Base-by-base conservation (phyloP, 2,113 vertebrate genomes). In the Acrocephalus kingi region DNA sequence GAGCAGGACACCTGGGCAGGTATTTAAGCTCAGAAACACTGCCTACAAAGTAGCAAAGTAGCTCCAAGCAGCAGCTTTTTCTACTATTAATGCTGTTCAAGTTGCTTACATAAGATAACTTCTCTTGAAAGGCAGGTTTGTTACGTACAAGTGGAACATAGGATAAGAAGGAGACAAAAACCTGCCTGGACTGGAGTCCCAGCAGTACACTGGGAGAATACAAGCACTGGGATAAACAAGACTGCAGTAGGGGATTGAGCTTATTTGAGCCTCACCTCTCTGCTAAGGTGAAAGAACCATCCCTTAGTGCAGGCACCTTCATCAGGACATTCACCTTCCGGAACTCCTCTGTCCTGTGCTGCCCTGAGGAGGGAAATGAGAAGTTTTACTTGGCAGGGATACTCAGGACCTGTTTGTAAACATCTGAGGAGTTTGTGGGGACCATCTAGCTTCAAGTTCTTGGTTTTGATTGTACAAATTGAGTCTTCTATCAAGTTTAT, bases 241-340 rank as follows among this genome's bases (percentile, higher is more conserved):
- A 16, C 27, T 52, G 54, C 66, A 76, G 37, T 0, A 69, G 16
- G 35, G 23, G 10, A 3, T 6, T n/a, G 49, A 76, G 27, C 8
- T 54, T 49, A 15, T 64, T 20, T 31, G 72, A 77, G 41, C 31
- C 62, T 96, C 96, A 99, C 99, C 99, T 99, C 79, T 99, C 99
- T 6, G 98, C 96, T 86, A 99, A 97, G 67, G 98, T 86, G 82
- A 99, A 99, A 80, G 97, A 97, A 31, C 98, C 99, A 16, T 99
- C 99, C 95, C 76, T 98, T 58, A 99, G 89, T 1, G 98, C 98
- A 0, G 98, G 99, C 61, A 98, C 97, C 80, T 98, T 99, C 96
- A 94, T 98, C 80, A 98, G 33, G 1, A 88, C 0, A 49, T 97
- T 99, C 81, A 99, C 84, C 82, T 98, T 98, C 23, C 35, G 97